Conservation (phyloP, 2,888 invertebrate species). For the Nomada fabriciana region DNA sequence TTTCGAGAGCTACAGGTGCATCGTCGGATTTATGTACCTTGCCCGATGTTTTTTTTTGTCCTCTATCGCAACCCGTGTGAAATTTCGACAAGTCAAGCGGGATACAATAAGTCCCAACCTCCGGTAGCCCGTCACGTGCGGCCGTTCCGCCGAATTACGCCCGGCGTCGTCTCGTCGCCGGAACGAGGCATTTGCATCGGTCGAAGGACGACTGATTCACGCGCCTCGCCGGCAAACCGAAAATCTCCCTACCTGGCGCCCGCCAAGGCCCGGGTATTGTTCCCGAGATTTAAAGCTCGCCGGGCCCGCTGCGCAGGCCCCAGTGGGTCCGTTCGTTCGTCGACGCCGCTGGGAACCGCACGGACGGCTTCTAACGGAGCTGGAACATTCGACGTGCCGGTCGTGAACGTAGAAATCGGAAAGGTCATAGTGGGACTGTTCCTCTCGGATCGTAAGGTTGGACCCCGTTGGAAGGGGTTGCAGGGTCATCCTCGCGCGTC, state of each 20-base stretch:
- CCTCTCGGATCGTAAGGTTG: slow-evolving; percentile 26
- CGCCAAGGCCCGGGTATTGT: slow-evolving; percentile 1
- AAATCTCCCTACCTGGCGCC: slow-evolving; percentile 30
- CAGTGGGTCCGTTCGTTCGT: not conserved
- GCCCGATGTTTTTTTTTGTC: not conserved
- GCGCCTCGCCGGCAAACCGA: slow-evolving; percentile 11
- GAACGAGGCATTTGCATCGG: slow-evolving; percentile 19
- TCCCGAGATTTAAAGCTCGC: slow-evolving; percentile 12
- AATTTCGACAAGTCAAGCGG: not conserved
- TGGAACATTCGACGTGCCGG: not conserved
- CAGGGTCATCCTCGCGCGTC: slow-evolving; percentile 32
- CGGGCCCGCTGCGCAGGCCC: not conserved
- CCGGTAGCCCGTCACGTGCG: slow-evolving; percentile 5
- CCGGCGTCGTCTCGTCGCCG: not conserved
- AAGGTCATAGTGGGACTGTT: slow-evolving; percentile 24
- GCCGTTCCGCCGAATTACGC: slow-evolving; percentile 7
- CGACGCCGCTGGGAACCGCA: not conserved
- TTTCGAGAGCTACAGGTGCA: not conserved
- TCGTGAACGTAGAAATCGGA: slow-evolving; percentile 17
- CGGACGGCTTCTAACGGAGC: slow-evolving; percentile 8
- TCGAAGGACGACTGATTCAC: slow-evolving; percentile 42
- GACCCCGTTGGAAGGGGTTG: slow-evolving; percentile 45
- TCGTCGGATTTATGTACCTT: not conserved
- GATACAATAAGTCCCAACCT: no score
- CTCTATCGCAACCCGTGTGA: no score